Base-by-base conservation (phyloP, 2,888 invertebrate species). In the Holacanthella duospinosa region DNA sequence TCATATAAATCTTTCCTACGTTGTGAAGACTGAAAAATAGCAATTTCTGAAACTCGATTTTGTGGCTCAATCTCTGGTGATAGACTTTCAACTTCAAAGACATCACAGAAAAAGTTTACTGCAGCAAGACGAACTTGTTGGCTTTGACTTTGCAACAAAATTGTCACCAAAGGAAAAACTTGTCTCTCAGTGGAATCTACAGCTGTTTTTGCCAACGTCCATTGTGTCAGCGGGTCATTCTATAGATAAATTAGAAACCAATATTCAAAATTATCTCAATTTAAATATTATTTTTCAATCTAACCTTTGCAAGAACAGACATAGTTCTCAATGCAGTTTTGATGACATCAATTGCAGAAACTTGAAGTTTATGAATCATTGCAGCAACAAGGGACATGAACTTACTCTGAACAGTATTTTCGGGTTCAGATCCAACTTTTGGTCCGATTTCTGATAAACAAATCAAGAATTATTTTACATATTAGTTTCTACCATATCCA, bases 361-460 rank as follows among this genome's bases (percentile, higher is more conserved):
- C 19, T 24, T 44, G 21, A 3, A 59, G 26, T 16, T 59, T 29
- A 3, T n/a, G 6, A 6, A 6, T 59, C 27, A 62, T 25, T 12
- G 64, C 64, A 12, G 68, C 68, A 29, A 70, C 60, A 1, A 70
- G 58, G n/a, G 64, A 65, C 70, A 70, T 70, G 4, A 70, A 64
- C 36, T 70, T 43, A 4, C 25, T 48, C 36, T 66, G 58, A 28
- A 62, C 61, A 2, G n/a, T 16, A 3, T 55, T 56, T 2, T 62
- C 64, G 2, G 48, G 55, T 1, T 61, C 61, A 12, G 44, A 26
- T 2, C 64, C 64, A 19, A 64, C 58, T 9, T 60, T 24, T 43
- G 43, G 27, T 3, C 61, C 62, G 3, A 66, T 59, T 21, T 63
- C 64, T 66, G 29, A 21, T 26, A 9, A n/a, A 21, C 12, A 48